phyloP scores from a whole-genome alignment of 2,797 vertebrate species.

The Ceryle rudis region DNA sequence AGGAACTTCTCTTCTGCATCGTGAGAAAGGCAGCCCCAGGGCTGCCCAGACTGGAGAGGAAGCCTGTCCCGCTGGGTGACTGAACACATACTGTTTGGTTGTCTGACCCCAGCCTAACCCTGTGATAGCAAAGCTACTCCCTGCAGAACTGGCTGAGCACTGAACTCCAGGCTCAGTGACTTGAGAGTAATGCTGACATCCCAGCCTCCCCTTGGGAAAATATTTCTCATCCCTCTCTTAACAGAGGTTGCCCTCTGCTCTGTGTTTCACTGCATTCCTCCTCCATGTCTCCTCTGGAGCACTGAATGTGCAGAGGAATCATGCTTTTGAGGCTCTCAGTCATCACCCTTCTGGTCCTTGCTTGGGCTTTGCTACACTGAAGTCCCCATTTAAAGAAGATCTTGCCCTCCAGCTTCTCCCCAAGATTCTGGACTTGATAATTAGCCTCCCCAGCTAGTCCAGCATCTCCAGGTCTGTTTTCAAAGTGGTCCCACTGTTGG shows the following conservation, averaged over 20 bases:
- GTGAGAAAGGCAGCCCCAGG: neutral
- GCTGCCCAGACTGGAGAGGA: neutral
- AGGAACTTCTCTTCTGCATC: neutral
- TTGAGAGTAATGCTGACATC: neutral
- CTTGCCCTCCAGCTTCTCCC: neutral
- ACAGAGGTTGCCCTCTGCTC: neutral
- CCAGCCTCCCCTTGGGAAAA: neutral
- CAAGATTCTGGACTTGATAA: neutral
- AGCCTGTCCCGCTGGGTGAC: neutral
- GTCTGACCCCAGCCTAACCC: neutral
- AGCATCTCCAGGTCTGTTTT: neutral
- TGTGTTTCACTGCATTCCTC: neutral
- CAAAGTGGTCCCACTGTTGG: neutral
- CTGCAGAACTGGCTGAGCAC: neutral
- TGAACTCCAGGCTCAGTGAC: neutral
- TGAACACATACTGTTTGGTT: neutral
- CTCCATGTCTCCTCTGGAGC: fast-evolving
- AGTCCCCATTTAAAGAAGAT: neutral
- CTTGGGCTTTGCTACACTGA: neutral
- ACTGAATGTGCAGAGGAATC: neutral
- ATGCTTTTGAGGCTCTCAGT: neutral
- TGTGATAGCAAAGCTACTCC: neutral
- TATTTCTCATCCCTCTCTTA: neutral
- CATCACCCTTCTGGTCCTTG: neutral
- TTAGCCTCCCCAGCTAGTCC: neutral